phyloP scores from a whole-genome alignment of 2,113 vertebrate species.

The Zeus faber region DNA sequence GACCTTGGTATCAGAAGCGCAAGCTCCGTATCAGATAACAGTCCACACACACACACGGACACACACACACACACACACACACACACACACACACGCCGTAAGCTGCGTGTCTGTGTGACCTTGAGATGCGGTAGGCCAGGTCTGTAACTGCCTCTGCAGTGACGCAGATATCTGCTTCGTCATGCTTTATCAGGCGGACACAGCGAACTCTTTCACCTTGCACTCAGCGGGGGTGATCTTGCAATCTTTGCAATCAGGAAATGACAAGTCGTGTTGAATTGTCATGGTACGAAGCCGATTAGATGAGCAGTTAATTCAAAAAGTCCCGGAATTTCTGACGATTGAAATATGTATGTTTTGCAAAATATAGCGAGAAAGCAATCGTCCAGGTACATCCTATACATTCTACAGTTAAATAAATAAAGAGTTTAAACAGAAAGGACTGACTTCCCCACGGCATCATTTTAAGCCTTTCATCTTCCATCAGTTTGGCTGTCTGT shows the following conservation, averaged over 20 bases:
- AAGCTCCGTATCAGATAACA: slow-evolving; percentile 52
- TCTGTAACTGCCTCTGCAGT: slow-evolving; percentile 29
- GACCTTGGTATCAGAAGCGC: slow-evolving; percentile 44
- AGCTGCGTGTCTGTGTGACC: slow-evolving; percentile 27
- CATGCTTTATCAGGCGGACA: slow-evolving; percentile 16
- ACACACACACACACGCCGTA: background rate
- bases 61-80: background rate
- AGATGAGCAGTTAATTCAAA: too few species aligned
- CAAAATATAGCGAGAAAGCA: too few species aligned
- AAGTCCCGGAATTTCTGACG: too few species aligned
- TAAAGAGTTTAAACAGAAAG: too few species aligned
- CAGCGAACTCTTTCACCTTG: slow-evolving; percentile 2
- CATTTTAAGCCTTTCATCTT: too few species aligned
- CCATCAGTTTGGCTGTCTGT: too few species aligned
- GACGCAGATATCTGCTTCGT: slow-evolving; percentile 6
- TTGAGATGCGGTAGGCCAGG: slow-evolving; percentile 30
- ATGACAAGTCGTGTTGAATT: background rate
- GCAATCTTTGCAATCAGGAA: background rate
- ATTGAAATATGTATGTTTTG: too few species aligned
- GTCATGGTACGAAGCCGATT: background rate
- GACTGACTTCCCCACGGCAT: too few species aligned
- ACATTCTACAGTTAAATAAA: too few species aligned
- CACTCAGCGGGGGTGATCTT: background rate
- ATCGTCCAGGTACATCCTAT: too few species aligned
- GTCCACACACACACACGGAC: slow-evolving; percentile 3